These are phyloP conservation scores for Cacajao melanocephalus DNA, from an alignment of 2,797 vertebrate genomes.

Conservation along the genomic window DNA sequence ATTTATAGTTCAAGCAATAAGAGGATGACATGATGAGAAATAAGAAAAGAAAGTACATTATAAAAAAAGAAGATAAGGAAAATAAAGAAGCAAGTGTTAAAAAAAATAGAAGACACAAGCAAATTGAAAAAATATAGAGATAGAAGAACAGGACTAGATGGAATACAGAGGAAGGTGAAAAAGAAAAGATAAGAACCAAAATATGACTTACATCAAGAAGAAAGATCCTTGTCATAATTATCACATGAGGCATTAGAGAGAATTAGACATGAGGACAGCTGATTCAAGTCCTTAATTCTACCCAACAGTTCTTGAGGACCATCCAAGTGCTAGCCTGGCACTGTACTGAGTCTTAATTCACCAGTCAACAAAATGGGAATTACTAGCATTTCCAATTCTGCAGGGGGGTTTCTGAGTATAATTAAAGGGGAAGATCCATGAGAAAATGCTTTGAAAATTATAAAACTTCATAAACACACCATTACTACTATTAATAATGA, in stretches of 20 bases:
- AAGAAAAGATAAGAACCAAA: conserved; percentile 31
- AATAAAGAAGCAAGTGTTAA: conserved; percentile 2
- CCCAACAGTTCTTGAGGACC: neutral
- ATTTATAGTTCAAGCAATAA: conserved; percentile 56
- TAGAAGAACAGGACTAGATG: neutral
- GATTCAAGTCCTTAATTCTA: neutral
- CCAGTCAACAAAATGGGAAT: neutral
- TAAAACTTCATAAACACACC: neutral
- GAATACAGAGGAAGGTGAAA: conserved; percentile 24
- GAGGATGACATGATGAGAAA: conserved; percentile 59
- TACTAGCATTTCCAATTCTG: neutral
- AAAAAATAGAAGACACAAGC: conserved; percentile 35
- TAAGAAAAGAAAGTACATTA: conserved; percentile 35
- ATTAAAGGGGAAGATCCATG: neutral
- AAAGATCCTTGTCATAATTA: neutral
- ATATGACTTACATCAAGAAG: neutral
- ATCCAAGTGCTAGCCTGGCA: neutral
- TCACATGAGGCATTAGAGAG: fast-evolving
- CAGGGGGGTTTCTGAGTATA: neutral
- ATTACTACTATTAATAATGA: neutral
- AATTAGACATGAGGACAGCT: neutral
- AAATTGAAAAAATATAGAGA: conserved; percentile 59
- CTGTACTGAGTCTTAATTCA: neutral
- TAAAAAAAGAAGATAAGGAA: conserved; percentile 59
- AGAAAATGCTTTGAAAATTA: conserved; percentile 31